Evolutionary conservation across 1,140 invertebrate genomes (phyloP).

Genomic region (Mizuhopecten yessoensis): DNA sequence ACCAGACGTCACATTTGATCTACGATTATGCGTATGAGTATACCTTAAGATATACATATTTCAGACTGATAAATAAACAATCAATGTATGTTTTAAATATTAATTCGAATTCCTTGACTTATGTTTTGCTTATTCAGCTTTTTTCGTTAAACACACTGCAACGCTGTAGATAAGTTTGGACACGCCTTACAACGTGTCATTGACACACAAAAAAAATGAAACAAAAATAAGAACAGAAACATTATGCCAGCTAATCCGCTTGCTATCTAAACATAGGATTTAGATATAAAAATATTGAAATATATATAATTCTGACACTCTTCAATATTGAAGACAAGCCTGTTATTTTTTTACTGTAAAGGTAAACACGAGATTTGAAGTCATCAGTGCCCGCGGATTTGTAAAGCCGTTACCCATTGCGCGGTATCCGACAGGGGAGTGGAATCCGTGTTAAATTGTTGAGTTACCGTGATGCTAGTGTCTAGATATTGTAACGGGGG

Average conservation of each 20-base stretch:
- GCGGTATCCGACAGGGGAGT: background rate
- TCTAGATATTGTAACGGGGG: background rate
- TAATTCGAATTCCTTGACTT: no score
- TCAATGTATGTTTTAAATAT: no score
- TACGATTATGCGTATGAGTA: no score
- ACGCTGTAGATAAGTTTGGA: no score
- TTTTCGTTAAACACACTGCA: no score
- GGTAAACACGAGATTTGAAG: background rate
- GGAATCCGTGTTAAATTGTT: background rate
- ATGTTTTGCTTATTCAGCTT: no score
- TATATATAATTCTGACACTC: slow-evolving; percentile 14
- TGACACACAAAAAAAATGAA: background rate
- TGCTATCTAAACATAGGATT: slow-evolving; percentile 8
- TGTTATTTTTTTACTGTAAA: background rate
- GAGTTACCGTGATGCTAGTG: background rate
- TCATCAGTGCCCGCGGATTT: background rate
- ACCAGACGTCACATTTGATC: no score
- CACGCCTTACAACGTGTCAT: background rate
- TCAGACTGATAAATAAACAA: no score
- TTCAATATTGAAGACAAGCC: slow-evolving; percentile 18
- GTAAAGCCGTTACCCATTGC: background rate
- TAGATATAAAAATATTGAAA: background rate
- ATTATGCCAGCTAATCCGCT: background rate
- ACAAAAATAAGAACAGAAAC: background rate
- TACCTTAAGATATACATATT: no score